Conservation (phyloP, 2,888 invertebrate species). For the Epinotia demarniana region DNA sequence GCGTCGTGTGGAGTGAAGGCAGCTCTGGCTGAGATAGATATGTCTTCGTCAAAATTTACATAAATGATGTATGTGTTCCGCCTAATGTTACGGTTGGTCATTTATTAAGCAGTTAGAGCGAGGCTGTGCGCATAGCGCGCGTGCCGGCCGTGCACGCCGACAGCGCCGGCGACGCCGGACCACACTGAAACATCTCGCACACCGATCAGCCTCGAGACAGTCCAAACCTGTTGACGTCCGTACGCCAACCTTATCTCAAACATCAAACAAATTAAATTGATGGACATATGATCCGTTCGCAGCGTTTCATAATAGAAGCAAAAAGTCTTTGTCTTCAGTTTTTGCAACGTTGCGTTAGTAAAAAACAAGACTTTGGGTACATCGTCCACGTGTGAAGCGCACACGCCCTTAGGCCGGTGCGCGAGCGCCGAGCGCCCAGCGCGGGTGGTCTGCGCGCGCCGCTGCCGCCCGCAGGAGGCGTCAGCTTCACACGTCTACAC, state of each 20-base stretch:
- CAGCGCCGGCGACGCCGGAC: constrained; percentile 70
- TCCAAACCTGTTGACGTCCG: constrained; percentile 77
- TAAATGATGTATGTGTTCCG: constrained; percentile 83
- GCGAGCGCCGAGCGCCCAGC: constrained; percentile 68
- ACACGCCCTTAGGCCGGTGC: constrained; percentile 63
- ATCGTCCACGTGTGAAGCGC: constrained; percentile 63
- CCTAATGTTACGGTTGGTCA: constrained; percentile 80
- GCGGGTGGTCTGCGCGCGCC: constrained; percentile 78
- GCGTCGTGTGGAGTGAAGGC: constrained; percentile 78
- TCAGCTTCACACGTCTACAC: constrained; percentile 76
- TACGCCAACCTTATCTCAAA: constrained; percentile 47
- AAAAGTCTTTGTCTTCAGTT: background rate
- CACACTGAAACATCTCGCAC: constrained; percentile 69
- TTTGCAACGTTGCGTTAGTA: constrained; percentile 26
- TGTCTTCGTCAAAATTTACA: constrained; percentile 85
- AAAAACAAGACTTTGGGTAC: constrained; percentile 50
- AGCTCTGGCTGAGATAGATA: constrained; percentile 76
- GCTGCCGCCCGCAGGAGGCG: constrained; percentile 71
- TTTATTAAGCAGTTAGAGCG: constrained; percentile 77
- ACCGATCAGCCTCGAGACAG: constrained; percentile 58
- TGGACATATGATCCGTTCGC: background rate
- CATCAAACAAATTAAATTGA: constrained; percentile 27
- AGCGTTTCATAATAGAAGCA: constrained; percentile 5
- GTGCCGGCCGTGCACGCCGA: constrained; percentile 75
- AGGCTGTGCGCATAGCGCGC: constrained; percentile 77